Conservation (phyloP, 2,797 vertebrate genomes). For the Corythornis leucogaster region DNA sequence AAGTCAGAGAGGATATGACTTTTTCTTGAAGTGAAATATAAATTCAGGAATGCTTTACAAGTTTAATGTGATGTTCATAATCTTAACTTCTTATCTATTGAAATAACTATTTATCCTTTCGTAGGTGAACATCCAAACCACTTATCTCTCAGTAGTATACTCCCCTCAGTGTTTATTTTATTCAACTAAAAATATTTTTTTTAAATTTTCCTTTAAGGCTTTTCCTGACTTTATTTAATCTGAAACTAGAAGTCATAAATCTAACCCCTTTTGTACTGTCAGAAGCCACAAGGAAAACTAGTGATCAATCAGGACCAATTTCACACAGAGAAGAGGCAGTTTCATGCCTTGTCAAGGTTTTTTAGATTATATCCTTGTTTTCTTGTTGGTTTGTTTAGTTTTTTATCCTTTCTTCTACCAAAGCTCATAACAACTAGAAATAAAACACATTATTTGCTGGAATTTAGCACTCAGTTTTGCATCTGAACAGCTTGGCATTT, state of each 20-base stretch:
- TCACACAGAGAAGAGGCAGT: background rate
- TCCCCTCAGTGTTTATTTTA: background rate
- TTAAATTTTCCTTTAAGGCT: background rate
- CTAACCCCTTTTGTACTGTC: background rate
- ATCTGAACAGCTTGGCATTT: background rate
- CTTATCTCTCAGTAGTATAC: background rate
- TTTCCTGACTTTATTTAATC: background rate
- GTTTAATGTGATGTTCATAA: background rate
- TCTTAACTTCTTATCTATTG: slow-evolving; percentile 26
- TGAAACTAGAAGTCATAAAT: background rate
- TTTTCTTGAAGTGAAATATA: background rate
- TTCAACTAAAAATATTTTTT: background rate
- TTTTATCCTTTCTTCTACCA: background rate
- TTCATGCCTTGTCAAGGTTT: background rate
- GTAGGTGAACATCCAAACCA: background rate
- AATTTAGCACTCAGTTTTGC: background rate
- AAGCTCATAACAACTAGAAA: background rate
- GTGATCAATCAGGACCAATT: background rate
- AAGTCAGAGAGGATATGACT: background rate
- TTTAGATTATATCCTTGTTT: background rate
- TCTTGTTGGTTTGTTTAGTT: background rate
- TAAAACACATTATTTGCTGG: background rate
- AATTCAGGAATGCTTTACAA: background rate
- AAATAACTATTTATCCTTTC: slow-evolving; percentile 21
- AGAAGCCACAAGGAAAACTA: background rate